Conservation (phyloP, 2,113 vertebrate genomes). For the Hemiprocne comata region DNA sequence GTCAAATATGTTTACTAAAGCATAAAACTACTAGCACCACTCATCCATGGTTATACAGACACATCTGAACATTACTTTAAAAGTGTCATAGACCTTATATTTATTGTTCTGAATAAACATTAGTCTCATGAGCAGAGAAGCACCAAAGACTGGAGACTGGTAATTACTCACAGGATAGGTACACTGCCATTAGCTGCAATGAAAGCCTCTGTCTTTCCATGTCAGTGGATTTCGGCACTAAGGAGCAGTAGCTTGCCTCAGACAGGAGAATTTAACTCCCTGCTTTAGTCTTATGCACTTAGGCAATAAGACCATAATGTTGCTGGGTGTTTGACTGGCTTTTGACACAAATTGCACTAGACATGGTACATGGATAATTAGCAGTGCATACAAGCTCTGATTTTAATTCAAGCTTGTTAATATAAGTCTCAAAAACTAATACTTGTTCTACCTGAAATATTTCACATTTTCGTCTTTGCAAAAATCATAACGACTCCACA, state of each 20-base stretch:
- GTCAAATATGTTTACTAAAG: slow-evolving; percentile 70
- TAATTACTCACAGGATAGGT: slow-evolving; percentile 67
- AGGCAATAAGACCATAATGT: neutral
- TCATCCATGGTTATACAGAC: slow-evolving; percentile 63
- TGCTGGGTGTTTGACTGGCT: neutral
- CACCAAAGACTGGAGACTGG: slow-evolving; percentile 24
- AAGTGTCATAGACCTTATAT: slow-evolving; percentile 74
- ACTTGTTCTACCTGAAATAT: neutral
- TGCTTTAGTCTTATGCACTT: neutral
- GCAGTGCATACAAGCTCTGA: neutral
- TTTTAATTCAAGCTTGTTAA: neutral
- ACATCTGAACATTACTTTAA: slow-evolving; percentile 70
- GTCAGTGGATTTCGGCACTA: slow-evolving; percentile 15
- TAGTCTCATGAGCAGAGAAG: slow-evolving; percentile 67
- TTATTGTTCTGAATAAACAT: slow-evolving; percentile 77
- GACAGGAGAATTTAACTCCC: slow-evolving; percentile 48
- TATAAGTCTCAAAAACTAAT: neutral
- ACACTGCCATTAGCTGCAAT: slow-evolving; percentile 70
- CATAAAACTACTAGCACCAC: slow-evolving; percentile 62
- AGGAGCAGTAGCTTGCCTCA: slow-evolving; percentile 18
- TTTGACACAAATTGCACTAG: slow-evolving; percentile 21
- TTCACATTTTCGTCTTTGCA: neutral
- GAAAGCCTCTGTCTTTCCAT: slow-evolving; percentile 58
- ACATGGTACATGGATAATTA: neutral
- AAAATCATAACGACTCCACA: neutral